Evolutionary conservation across 2,113 vertebrate genomes (phyloP).

Genomic region (Monarcha castaneiventris): DNA sequence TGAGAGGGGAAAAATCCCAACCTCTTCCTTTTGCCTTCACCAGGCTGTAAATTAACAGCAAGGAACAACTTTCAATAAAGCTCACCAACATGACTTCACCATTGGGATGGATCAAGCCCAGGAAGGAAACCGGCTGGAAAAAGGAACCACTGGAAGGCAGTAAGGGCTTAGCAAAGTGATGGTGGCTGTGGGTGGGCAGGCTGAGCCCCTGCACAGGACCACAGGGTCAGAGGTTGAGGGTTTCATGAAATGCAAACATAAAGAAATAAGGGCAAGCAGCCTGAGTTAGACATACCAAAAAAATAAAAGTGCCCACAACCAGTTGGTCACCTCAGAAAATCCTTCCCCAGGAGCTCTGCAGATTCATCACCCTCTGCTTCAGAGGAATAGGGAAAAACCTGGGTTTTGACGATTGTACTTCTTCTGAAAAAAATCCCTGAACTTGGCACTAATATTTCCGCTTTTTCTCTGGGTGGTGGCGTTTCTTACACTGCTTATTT

Average conservation of each 20-base stretch:
- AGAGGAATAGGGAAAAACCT: not conserved
- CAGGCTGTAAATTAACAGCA: constrained; percentile 12
- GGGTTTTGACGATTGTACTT: not conserved
- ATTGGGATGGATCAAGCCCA: not conserved
- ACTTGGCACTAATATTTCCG: accelerated
- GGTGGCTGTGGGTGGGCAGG: not conserved
- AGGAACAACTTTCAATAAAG: not conserved
- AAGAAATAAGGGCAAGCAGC: not conserved
- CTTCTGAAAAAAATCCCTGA: not conserved
- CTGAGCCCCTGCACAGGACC: not conserved
- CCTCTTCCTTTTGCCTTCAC: constrained; percentile 9
- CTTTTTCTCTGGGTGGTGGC: not conserved
- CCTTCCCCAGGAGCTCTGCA: not conserved
- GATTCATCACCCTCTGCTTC: not conserved
- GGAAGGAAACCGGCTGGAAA: not conserved
- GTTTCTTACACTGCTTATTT: not conserved
- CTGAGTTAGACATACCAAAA: accelerated
- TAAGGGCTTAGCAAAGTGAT: not conserved
- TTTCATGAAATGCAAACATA: not conserved
- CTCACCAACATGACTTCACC: not conserved
- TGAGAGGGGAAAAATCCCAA: not conserved
- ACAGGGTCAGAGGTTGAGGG: not conserved
- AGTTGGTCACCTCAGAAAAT: not conserved
- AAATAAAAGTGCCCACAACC: not conserved
- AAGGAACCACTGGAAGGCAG: not conserved